Evolutionary conservation across 1,140 invertebrate species (phyloP).

Genomic region (Belonocnema kinseyi): DNA sequence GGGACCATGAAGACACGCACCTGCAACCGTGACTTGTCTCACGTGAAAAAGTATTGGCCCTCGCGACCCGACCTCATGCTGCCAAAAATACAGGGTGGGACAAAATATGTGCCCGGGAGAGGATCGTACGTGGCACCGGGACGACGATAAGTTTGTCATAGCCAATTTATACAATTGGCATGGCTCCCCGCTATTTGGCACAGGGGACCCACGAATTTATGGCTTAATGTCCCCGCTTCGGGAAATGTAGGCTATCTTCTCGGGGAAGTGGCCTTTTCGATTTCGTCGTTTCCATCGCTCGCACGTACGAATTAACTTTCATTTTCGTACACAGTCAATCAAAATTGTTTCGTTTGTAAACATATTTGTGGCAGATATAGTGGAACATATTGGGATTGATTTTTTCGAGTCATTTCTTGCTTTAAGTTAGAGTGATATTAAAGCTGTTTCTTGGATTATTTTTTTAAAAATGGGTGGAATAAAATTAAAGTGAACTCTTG

Average conservation of each 20-base stretch:
- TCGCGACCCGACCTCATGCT: slow-evolving; percentile 48
- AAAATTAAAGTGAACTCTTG: no score
- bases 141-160: slow-evolving; percentile 74
- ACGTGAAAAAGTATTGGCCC: slow-evolving; percentile 52
- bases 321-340: background rate
- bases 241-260: slow-evolving; percentile 29
- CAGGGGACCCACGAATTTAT: slow-evolving; percentile 73
- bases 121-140: slow-evolving; percentile 48
- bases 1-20: slow-evolving; percentile 58
- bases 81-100: slow-evolving; percentile 54
- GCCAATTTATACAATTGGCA: slow-evolving; percentile 75
- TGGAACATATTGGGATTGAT: no score
- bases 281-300: background rate
- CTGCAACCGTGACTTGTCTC: slow-evolving; percentile 60
- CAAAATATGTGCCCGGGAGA: slow-evolving; percentile 59
- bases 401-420: no score
- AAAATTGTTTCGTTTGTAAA: no score
- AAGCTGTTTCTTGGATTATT: no score
- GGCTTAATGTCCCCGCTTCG: slow-evolving; percentile 60
- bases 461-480: no score
- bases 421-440: no score
- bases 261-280: background rate
- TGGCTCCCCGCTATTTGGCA: slow-evolving; percentile 66
- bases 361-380: no score
- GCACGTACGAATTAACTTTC: slow-evolving; percentile 5